Percentiles rank a stretch among this genome's conserved stretches.
These are phyloP conservation scores for Pectinophora gossypiella DNA, from an alignment of 1,140 invertebrate genomes.

Conservation along the genomic window DNA sequence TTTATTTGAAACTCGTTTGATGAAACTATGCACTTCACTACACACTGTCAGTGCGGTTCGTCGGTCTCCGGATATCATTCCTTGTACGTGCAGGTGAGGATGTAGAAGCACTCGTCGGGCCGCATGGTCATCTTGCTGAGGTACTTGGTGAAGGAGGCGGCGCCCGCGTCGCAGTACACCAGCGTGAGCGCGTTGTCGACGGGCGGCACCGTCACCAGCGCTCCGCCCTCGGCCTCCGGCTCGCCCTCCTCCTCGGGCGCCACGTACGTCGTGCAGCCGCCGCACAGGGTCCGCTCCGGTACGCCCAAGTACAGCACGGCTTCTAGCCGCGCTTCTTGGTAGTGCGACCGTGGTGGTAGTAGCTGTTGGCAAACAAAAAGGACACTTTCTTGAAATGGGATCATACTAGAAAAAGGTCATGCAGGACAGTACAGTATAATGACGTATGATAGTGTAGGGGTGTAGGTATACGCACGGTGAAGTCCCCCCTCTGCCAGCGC, in stretches of 20 bases:
- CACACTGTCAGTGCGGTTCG: neutral
- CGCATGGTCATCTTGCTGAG: conserved; percentile 72
- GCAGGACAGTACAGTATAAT: too few species aligned
- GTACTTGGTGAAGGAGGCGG: conserved; percentile 80
- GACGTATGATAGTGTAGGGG: too few species aligned
- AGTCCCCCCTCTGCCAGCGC: conserved; percentile 80
- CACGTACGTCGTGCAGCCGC: conserved; percentile 75
- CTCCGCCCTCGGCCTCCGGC: conserved; percentile 27
- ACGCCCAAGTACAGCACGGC: conserved; percentile 76
- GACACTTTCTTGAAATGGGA: too few species aligned
- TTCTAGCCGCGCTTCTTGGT: conserved; percentile 74
- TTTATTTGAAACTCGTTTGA: too few species aligned
- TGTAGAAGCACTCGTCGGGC: conserved; percentile 68
- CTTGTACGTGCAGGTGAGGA: conserved; percentile 73
- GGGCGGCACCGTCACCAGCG: conserved; percentile 74
- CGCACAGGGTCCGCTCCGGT: conserved; percentile 41
- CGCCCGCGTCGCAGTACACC: conserved; percentile 79
- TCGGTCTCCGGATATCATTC: conserved; percentile 52
- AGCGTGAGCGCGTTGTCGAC: conserved; percentile 80
- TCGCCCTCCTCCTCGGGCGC: conserved; percentile 67
- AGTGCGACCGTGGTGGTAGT: conserved; percentile 64
- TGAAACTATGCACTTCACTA: too few species aligned
- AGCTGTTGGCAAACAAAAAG: too few species aligned
- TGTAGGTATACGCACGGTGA: conserved; percentile 77
- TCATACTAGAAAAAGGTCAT: too few species aligned